Evolutionary conservation across 2,888 invertebrate genomes (phyloP).

Genomic region (Spilarctia lutea): DNA sequence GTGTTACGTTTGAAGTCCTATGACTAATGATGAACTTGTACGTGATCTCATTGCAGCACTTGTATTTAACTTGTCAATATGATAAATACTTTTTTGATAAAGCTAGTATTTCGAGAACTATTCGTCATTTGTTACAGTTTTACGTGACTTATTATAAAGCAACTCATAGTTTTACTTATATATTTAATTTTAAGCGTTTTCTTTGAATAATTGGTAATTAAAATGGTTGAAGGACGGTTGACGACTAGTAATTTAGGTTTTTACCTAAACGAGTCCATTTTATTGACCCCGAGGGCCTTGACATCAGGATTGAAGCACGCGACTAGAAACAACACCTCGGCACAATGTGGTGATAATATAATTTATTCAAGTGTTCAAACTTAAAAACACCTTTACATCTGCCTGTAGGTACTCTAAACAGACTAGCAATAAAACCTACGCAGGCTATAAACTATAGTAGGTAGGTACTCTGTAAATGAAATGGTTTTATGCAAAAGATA

Average conservation of each 20-base stretch:
- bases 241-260: constrained; percentile 56
- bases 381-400: constrained; percentile 26
- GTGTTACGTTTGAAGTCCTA: constrained; percentile 51
- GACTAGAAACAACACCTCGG: constrained; percentile 45
- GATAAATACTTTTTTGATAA: constrained; percentile 19
- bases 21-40: constrained; percentile 48
- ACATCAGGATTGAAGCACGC: constrained; percentile 63
- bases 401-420: constrained; percentile 14
- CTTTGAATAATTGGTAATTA: constrained; percentile 61
- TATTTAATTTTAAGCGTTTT: constrained; percentile 30
- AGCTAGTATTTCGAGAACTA: constrained; percentile 2
- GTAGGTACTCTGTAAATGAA: constrained; percentile 6
- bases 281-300: constrained; percentile 64
- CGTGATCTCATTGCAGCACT: constrained; percentile 41
- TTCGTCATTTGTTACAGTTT: constrained; percentile 2
- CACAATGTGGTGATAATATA: constrained; percentile 35
- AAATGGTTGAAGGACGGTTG: constrained; percentile 71
- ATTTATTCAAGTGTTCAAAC: constrained; percentile 38
- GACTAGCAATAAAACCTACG: constrained; percentile 36
- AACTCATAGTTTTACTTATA: constrained; percentile 21
- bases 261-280: constrained; percentile 57
- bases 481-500: constrained; percentile 24
- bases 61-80: constrained; percentile 20
- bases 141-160: constrained; percentile 30
- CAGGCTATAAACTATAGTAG: constrained; percentile 28